Evolutionary conservation across 1,140 invertebrate species (phyloP), one percentile per base, ranked within the genome.

Genomic region (Callitettix versicolor): DNA sequence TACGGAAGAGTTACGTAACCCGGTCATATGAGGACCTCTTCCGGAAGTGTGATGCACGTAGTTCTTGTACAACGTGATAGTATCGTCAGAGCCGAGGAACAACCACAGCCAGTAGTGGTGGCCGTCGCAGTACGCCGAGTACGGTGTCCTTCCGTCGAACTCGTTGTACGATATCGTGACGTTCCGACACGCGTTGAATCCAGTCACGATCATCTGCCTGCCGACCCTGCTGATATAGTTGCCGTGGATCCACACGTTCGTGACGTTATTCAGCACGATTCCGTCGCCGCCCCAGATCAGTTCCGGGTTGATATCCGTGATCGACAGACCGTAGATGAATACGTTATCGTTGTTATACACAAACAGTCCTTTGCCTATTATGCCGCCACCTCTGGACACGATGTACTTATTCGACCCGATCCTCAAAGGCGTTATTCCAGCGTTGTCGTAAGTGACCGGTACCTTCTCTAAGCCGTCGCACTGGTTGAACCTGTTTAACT

Each of bases 31-130:
- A 36, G 49, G 49, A 15, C 34, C 38, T 41, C 49, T 52, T 5
- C 49, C 49, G 3, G 14, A 15, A 11, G 38, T 41, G 33, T 52
- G 15, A n/a, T 34, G n/a, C 1, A 52, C 34, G 14, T 22, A 18
- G 17, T 52, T 52, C 15, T 52, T 52, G 14, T 22, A 18, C 5
- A 52, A 6, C 1, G 49, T 34, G 4, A 52, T 52, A 7, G 14
- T 14, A 33, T 52, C 49, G 3, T 17, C 20, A 5, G 14, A 7
- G 30, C 49, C 49, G 15, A 38, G 15, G 17, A 52, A 52, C 18
- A 52, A 18, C 49, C 49, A 52, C 12, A 52, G 49, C 49, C 49
- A 52, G 17, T 52, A 52, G 49, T 52, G 49, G 7, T 12, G n/a
- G 2, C 49, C 49, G n/a, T 52, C 26, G 17, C 49, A 52, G 34